Percentiles rank a stretch among this genome's conserved stretches.
These are phyloP conservation scores for Steinernema khuongi DNA, from an alignment of 1,140 invertebrate species.

Conservation along the genomic window DNA sequence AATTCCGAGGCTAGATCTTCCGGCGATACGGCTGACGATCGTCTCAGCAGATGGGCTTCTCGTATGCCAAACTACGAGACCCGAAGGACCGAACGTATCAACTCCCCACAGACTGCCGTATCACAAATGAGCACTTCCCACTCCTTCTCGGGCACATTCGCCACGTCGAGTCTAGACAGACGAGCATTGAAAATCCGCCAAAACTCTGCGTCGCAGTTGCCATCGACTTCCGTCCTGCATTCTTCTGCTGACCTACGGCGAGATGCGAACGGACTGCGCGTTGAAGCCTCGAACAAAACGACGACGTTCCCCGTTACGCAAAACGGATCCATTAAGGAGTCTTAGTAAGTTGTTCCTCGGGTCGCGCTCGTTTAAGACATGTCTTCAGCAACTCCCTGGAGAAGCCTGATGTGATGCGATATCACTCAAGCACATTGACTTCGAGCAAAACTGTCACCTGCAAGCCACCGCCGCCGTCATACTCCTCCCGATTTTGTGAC, in stretches of 20 bases:
- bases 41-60: background rate
- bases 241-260: background rate
- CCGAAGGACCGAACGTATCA: background rate
- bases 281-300: background rate
- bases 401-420: background rate
- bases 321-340: background rate
- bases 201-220: background rate
- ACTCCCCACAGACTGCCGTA: slow-evolving; percentile 8
- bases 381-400: background rate
- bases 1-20: background rate
- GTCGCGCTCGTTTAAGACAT: background rate
- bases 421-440: background rate
- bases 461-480: background rate
- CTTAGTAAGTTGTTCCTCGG: background rate
- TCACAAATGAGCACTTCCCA: slow-evolving; percentile 13
- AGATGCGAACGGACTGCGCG: background rate
- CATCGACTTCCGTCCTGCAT: background rate
- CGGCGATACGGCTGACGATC: background rate
- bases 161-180: slow-evolving; percentile 23
- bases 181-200: background rate
- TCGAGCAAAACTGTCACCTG: background rate
- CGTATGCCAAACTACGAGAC: background rate
- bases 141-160: slow-evolving; percentile 21
- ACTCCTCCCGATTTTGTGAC: background rate
- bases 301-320: slow-evolving; percentile 6